Evolutionary conservation across 2,113 vertebrate genomes (phyloP).

Genomic region (Alaudala cheleensis): DNA sequence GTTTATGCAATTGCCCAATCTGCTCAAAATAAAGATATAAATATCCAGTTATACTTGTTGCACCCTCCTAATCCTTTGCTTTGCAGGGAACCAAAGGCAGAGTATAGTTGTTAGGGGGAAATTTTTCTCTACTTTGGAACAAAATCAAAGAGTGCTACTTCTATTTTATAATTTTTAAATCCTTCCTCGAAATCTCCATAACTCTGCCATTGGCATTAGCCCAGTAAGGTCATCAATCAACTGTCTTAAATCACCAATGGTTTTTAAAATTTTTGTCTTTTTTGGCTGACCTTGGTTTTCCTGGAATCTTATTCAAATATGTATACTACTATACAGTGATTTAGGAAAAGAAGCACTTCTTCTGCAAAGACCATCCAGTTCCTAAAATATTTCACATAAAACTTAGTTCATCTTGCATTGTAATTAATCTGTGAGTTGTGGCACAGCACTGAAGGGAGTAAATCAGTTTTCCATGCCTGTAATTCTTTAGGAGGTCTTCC

Average conservation of each 20-base stretch:
- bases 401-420: background rate
- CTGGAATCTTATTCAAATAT: background rate
- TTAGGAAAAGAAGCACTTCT: background rate
- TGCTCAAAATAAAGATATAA: background rate
- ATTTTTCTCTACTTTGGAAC: background rate
- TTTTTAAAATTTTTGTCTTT: background rate
- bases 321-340: background rate
- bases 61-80: background rate
- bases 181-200: background rate
- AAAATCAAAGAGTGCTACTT: background rate
- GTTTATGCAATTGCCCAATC: background rate
- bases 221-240: background rate
- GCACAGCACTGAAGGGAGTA: background rate
- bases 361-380: background rate
- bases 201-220: background rate
- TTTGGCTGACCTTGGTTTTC: background rate
- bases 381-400: background rate
- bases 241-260: background rate
- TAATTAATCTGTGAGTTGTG: background rate
- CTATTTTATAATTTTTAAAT: background rate
- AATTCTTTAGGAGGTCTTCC: background rate
- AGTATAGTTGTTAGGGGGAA: background rate
- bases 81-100: background rate
- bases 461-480: background rate
- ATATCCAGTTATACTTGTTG: background rate